A percentile compares a stretch with the other conserved stretches of the same genome.
Evolutionary conservation across 35 echinoderm and acorn worm genomes (phyloP).

Genomic region (Hemicentrotus pulcherrimus): DNA sequence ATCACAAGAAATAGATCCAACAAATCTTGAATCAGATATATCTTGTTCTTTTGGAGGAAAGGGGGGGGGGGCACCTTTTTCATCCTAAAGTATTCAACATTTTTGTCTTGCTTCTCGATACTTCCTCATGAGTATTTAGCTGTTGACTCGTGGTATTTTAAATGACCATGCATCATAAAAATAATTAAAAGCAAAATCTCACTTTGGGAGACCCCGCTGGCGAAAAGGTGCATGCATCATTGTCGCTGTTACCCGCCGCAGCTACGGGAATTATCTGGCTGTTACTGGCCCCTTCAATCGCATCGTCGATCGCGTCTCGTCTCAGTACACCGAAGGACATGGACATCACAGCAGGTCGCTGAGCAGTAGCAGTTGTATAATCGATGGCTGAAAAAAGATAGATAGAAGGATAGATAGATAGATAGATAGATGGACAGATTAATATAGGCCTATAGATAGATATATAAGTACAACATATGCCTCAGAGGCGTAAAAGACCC

Average conservation of each 20-base stretch:
- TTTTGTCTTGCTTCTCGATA: background rate
- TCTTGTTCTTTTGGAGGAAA: background rate
- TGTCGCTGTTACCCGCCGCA: conserved; percentile 46
- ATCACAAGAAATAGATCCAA: too few relatives aligned
- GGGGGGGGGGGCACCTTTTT: background rate
- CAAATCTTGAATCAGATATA: too few relatives aligned
- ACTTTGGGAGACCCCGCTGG: conserved; percentile 38
- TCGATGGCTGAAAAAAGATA: background rate
- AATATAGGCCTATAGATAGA: too few relatives aligned
- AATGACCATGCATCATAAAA: too few relatives aligned
- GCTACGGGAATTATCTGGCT: background rate
- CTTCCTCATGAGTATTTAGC: too few relatives aligned
- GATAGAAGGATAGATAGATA: too few relatives aligned
- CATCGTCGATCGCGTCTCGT: background rate
- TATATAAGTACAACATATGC: too few relatives aligned
- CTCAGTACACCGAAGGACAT: conserved; percentile 32
- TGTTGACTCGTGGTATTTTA: too few relatives aligned
- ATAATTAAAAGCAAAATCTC: background rate
- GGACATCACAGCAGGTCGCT: conserved; percentile 25
- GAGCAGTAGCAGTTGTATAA: background rate
- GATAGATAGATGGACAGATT: too few relatives aligned
- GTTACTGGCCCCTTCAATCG: background rate
- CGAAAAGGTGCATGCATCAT: conserved; percentile 18
- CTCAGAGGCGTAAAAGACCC: too few relatives aligned
- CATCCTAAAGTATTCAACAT: background rate